Evolutionary conservation across 2,888 invertebrate species (phyloP), one percentile per base, ranked within the genome.

Genomic region (Limnephilus marmoratus): DNA sequence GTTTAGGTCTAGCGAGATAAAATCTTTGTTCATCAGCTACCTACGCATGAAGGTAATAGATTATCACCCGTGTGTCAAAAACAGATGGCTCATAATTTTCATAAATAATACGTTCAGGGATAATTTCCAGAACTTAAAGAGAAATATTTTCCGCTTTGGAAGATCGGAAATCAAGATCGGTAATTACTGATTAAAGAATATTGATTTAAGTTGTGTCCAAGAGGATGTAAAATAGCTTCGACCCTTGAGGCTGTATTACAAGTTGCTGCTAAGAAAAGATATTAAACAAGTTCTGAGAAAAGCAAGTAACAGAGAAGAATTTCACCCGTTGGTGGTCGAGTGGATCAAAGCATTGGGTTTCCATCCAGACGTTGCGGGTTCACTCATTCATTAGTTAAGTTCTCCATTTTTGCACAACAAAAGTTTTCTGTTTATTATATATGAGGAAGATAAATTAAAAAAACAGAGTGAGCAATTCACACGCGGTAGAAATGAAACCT

Each of bases 11-110:
- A 68, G 68, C 24, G 68, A 68, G 68, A 68, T 68, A 68, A 68
- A 68, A 68, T 68, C 68, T 68, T 68, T 68, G 68, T 68, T 68
- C 68, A 68, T 68, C 68, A 68, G 68, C 68, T 68, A 68, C 68
- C 68, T 68, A 68, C 68, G 68, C 68, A 24, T n/a, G 24, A n/a
- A 68, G 68, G 68, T 68, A 68, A 68, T 68, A 68, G 68, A 68
- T 68, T 68, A 68, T 68, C 68, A 68, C 68, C 24, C 68, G 24
- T 68, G 68, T 68, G 68, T 68, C 68, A 68, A 68, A 68, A 68
- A 68, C 68, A 68, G 68, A 68, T 68, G 68, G 68, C 68, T 68
- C 68, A 68, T 68, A 68, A 68, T 68, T 68, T 68, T 68, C 68
- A 68, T 68, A 68, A 68, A 68, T 68, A 68, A 24, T 68, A 68